Conservation (phyloP, 1,140 invertebrate species). For the Drosophila cardini region DNA sequence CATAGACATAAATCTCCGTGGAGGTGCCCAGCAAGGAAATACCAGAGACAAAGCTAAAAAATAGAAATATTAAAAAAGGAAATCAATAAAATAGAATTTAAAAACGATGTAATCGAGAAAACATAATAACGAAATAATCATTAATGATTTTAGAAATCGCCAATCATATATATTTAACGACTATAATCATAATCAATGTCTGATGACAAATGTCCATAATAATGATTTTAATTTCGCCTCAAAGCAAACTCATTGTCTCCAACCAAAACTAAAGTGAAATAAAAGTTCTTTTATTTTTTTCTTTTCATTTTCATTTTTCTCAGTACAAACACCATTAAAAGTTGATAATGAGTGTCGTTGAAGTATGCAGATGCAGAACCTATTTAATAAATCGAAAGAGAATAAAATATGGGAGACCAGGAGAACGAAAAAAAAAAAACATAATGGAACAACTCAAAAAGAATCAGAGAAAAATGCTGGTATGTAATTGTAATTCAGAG, state of each 20-base stretch:
- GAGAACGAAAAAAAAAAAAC: slow-evolving; percentile 10
- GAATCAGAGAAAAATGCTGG: slow-evolving; percentile 50
- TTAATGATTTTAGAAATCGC: slow-evolving; percentile 12
- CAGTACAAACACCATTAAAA: slow-evolving; percentile 68
- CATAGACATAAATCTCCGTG: slow-evolving; percentile 93
- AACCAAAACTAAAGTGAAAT: slow-evolving; percentile 15
- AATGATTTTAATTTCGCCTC: slow-evolving; percentile 64
- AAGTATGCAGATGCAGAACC: slow-evolving; percentile 62
- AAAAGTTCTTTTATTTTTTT: slow-evolving; percentile 44
- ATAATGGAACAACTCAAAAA: slow-evolving; percentile 46
- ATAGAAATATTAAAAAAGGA: too few relatives aligned
- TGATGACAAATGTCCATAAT: slow-evolving; percentile 65
- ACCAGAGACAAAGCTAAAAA: slow-evolving; percentile 93
- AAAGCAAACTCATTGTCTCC: slow-evolving; percentile 55
- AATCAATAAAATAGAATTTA: background rate
- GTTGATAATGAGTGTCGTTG: slow-evolving; percentile 70
- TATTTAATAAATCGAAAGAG: slow-evolving; percentile 33
- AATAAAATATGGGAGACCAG: background rate
- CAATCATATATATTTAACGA: slow-evolving; percentile 25
- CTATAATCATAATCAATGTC: slow-evolving; percentile 46
- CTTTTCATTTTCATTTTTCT: background rate
- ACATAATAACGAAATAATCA: slow-evolving; percentile 15
- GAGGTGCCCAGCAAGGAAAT: slow-evolving; percentile 92
- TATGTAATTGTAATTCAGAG: slow-evolving; percentile 77
- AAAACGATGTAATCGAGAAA: slow-evolving; percentile 29